A percentile compares a stretch with the other conserved stretches of the same genome.
Conservation (phyloP, 2,797 vertebrate genomes). For the Falco columbarius region DNA sequence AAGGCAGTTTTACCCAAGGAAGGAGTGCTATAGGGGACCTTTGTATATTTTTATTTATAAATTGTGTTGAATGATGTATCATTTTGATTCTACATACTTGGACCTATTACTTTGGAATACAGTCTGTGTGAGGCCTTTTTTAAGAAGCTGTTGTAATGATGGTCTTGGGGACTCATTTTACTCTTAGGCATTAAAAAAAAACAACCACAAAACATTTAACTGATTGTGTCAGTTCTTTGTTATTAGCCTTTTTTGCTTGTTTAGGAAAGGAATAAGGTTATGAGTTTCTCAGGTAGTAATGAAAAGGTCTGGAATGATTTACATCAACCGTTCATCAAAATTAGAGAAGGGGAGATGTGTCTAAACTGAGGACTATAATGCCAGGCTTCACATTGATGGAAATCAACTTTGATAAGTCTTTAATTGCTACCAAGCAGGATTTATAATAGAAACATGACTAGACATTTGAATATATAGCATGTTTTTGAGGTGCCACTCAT, state of each 20-base stretch:
- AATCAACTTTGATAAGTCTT: neutral
- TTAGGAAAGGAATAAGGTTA: neutral
- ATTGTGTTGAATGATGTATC: neutral
- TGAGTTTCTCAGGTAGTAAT: neutral
- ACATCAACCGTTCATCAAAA: neutral
- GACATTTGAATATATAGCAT: neutral
- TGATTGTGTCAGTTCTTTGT: neutral
- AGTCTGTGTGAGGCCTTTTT: neutral
- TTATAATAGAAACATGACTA: neutral
- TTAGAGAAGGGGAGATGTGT: neutral
- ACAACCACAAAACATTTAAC: neutral
- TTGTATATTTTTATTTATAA: neutral
- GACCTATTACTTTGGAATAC: neutral
- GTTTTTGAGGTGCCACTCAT: neutral
- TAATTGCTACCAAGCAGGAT: conserved; percentile 8
- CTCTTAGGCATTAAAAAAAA: neutral
- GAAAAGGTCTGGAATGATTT: conserved; percentile 27
- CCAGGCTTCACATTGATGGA: neutral
- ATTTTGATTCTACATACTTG: neutral
- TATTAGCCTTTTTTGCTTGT: neutral
- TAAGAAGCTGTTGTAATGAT: neutral
- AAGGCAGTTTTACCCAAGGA: accelerated
- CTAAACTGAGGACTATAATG: neutral
- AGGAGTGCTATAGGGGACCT: neutral
- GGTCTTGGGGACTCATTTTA: neutral